phyloP scores from a whole-genome alignment of 2,888 invertebrate genomes.

The Acleris literana region DNA sequence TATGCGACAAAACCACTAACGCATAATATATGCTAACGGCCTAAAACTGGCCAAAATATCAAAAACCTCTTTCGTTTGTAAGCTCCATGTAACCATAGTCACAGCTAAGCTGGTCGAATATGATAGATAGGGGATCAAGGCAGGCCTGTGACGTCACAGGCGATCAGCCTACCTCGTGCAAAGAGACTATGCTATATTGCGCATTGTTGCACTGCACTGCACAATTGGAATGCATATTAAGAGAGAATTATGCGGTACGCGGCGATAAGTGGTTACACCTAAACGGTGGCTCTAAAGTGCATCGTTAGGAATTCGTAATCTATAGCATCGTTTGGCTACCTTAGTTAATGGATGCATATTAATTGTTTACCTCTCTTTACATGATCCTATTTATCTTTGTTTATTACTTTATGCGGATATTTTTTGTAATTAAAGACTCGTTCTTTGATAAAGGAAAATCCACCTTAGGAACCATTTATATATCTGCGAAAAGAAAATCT shows the following conservation, averaged over 20 bases:
- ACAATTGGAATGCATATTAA: slow-evolving; percentile 28
- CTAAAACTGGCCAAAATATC: slow-evolving; percentile 22
- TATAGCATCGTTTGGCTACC: slow-evolving; percentile 12
- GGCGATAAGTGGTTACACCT: slow-evolving; percentile 26
- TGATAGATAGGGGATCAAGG: slow-evolving; percentile 33
- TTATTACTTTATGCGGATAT: too few relatives aligned
- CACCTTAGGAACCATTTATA: too few relatives aligned
- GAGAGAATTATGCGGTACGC: slow-evolving; percentile 33
- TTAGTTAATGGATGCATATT: slow-evolving; percentile 10
- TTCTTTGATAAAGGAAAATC: too few relatives aligned
- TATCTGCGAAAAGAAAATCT: too few relatives aligned
- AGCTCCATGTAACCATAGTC: slow-evolving; percentile 3
- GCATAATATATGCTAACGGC: slow-evolving; percentile 26
- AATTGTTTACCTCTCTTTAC: not conserved
- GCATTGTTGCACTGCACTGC: slow-evolving; percentile 22
- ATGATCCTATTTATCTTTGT: too few relatives aligned
- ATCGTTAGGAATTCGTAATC: slow-evolving; percentile 32
- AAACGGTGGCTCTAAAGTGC: slow-evolving; percentile 14
- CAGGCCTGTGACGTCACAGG: slow-evolving; percentile 29
- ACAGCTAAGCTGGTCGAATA: slow-evolving; percentile 26
- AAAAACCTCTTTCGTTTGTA: slow-evolving; percentile 2
- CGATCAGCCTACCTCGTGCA: slow-evolving; percentile 33
- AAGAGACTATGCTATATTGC: slow-evolving; percentile 32
- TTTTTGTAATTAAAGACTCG: too few relatives aligned
- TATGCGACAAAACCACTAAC: slow-evolving; percentile 21